Base-by-base conservation (phyloP, 2,797 vertebrate genomes). In the Lepus oiostolus region DNA sequence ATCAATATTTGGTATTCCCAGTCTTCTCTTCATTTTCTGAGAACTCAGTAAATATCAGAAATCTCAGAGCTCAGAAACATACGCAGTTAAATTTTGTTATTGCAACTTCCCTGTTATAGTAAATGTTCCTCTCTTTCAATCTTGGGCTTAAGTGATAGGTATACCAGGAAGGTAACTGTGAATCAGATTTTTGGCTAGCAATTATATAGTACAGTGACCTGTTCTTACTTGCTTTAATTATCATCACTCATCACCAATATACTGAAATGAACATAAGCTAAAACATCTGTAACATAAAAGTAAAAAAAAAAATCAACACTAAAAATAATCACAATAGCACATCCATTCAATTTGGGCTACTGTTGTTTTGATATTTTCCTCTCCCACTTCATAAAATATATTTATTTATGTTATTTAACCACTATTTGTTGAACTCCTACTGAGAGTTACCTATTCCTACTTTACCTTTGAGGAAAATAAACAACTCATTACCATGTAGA, bases 11-110 rank as follows among this genome's bases (percentile, higher is more conserved):
- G 3, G n/a, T 60, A 28, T 68, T 85, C 4, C 21, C 17, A 85
- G 21, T 68, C 22, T 81, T 68, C 12, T 89, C 14, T 75, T 95
- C 13, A 83, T 60, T 86, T 91, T 68, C 26, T 32, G 85, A 91
- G 85, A 22, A 50, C 26, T 79, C 63, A 72, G 74, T 35, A 81
- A 63, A 81, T 63, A 19, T 50, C 62, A 77, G 70, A 76, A 85
- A 63, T 65, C 17, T 79, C 38, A 72, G 70, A 62, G 10, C 60
- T 58, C 76, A 32, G 38, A 54, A 28, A 21, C 11, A 2, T 70
- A 10, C 28, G 30, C 5, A 35, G 13, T 80, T 65, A 75, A 28
- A 67, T 74, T 7, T 58, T 7, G 22, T 50, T 38, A 63, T 16
- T 35, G 21, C 0, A 47, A 4, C 32, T 8, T 68, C 16, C 9